Conservation (phyloP, 2,888 invertebrate genomes). For the Germaria angustata region DNA sequence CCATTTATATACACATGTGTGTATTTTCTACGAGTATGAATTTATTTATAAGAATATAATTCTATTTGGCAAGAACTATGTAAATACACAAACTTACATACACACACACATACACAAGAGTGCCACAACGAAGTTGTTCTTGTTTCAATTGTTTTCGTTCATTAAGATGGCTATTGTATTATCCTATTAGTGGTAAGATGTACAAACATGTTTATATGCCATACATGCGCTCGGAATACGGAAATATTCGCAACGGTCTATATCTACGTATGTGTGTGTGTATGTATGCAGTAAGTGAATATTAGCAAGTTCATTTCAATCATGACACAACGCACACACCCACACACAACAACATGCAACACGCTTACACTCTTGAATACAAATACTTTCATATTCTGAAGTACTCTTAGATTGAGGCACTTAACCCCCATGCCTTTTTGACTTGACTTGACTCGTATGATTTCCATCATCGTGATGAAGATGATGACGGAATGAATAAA, state of each 20-base stretch:
- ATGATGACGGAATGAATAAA: constrained; percentile 50
- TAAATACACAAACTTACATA: too few species aligned
- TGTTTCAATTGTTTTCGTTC: constrained; percentile 58
- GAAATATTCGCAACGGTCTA: neutral
- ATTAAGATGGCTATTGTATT: constrained; percentile 60
- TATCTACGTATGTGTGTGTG: too few species aligned
- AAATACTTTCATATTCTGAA: constrained; percentile 49
- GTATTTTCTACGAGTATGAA: too few species aligned
- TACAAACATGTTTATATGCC: neutral
- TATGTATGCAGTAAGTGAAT: neutral
- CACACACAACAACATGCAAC: neutral
- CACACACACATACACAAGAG: neutral
- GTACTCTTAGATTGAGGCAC: constrained; percentile 42
- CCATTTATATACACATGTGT: too few species aligned
- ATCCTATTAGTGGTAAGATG: constrained; percentile 55
- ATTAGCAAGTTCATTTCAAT: constrained; percentile 23
- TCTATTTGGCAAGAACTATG: too few species aligned
- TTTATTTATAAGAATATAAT: too few species aligned
- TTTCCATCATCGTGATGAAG: constrained; percentile 37
- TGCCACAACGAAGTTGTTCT: constrained; percentile 23
- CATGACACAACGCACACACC: constrained; percentile 27
- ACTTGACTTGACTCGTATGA: constrained; percentile 37
- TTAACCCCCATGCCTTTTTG: constrained; percentile 60
- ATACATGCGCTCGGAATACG: neutral
- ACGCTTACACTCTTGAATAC: constrained; percentile 42